A percentile compares a stretch with the other conserved stretches of the same genome.
Evolutionary conservation across 2,797 vertebrate species (phyloP).

Genomic region (Lutjanus argentimaculatus): DNA sequence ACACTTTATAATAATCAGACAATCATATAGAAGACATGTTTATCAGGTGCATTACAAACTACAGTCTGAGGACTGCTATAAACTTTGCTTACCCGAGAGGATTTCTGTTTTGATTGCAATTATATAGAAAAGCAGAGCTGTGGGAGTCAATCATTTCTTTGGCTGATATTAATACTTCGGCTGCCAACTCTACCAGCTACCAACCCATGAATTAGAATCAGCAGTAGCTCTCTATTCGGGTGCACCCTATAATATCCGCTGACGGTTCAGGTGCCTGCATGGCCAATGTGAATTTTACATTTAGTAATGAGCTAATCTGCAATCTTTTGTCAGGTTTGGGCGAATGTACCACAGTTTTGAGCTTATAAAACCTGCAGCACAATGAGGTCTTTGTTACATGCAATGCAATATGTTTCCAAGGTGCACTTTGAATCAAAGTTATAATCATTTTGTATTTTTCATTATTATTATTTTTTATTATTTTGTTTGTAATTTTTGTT

Average conservation of each 20-base stretch:
- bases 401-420: not conserved
- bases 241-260: slow-evolving; percentile 2
- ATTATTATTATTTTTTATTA: too few species aligned
- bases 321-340: slow-evolving; percentile 12
- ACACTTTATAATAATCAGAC: slow-evolving; percentile 16
- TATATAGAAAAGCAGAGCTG: slow-evolving; percentile 19
- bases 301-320: slow-evolving; percentile 39
- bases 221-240: slow-evolving; percentile 10
- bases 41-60: slow-evolving; percentile 2
- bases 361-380: not conserved
- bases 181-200: slow-evolving; percentile 12
- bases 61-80: slow-evolving; percentile 3
- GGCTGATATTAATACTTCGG: slow-evolving; percentile 28
- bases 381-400: not conserved
- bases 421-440: not conserved
- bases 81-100: slow-evolving; percentile 14
- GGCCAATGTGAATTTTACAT: slow-evolving; percentile 3
- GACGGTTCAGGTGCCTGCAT: slow-evolving; percentile 1
- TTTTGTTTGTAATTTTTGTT: too few species aligned
- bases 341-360: not conserved
- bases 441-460: too few species aligned
- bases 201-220: slow-evolving; percentile 41
- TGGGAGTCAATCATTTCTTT: slow-evolving; percentile 31
- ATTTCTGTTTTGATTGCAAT: slow-evolving; percentile 51
- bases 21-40: not conserved